Evolutionary conservation across 2,888 invertebrate species (phyloP).

Genomic region (Pristionchus mayeri): DNA sequence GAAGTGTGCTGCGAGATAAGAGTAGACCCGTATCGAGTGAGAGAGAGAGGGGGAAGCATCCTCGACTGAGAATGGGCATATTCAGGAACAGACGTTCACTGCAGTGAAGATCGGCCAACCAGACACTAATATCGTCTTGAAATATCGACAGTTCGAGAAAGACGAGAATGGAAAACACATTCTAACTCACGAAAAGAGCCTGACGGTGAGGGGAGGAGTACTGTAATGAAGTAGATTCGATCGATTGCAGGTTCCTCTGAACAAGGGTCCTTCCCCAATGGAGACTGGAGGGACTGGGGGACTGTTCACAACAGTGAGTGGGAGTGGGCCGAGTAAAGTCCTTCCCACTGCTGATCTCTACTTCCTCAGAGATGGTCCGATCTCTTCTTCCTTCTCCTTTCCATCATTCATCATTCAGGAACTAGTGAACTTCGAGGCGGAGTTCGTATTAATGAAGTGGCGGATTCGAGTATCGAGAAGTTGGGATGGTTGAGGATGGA

Average conservation of each 20-base stretch:
- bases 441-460: conserved; percentile 27
- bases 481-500: conserved; percentile 43
- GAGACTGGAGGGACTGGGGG: conserved; percentile 1
- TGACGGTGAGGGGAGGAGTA: conserved; percentile 20
- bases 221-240: background rate
- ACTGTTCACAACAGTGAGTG: conserved; percentile 22
- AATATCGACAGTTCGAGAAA: conserved; percentile 8
- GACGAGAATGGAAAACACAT: background rate
- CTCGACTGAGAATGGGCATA: too few species aligned
- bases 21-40: conserved; percentile 25
- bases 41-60: too few species aligned
- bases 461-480: conserved; percentile 41
- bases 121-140: conserved; percentile 36
- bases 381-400: background rate
- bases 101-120: conserved; percentile 44
- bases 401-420: background rate
- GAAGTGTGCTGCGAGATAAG: conserved; percentile 39
- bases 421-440: conserved; percentile 32
- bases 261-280: conserved; percentile 24
- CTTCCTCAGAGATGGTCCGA: conserved; percentile 34
- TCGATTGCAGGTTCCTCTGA: conserved; percentile 4
- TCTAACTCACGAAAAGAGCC: conserved; percentile 11
- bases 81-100: conserved; percentile 12
- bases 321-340: conserved; percentile 23
- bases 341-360: conserved; percentile 33